These are phyloP conservation scores for Linyphia triangularis DNA, from an alignment of 2,888 invertebrate species.

Conservation along the genomic window DNA sequence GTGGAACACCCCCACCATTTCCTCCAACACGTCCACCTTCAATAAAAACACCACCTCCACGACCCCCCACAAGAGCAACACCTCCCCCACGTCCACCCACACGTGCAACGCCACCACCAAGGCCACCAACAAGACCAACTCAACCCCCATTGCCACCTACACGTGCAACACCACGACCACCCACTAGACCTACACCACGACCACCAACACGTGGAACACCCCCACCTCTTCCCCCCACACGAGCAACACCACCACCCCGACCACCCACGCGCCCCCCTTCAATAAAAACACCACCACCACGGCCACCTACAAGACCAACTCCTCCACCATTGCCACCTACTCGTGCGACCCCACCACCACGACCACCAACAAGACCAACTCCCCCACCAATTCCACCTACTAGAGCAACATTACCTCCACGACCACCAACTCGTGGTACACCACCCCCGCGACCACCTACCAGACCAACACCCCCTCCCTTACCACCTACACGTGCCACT, in stretches of 20 bases:
- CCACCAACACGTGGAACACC: not conserved
- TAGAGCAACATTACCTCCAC: constrained; percentile 11
- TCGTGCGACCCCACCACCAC: not conserved
- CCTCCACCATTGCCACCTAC: constrained; percentile 17
- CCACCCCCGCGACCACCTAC: constrained; percentile 34
- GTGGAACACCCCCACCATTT: constrained; percentile 12
- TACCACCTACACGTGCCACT: not conserved
- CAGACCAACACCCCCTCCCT: constrained; percentile 33
- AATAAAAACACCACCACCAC: constrained; percentile 73
- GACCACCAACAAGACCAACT: constrained; percentile 70
- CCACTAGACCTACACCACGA: constrained; percentile 7
- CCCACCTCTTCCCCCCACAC: constrained; percentile 17
- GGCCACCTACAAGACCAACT: constrained; percentile 27
- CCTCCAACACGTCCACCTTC: constrained; percentile 27
- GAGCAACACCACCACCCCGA: constrained; percentile 4
- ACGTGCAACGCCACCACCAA: constrained; percentile 72
- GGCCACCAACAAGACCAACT: constrained; percentile 28
- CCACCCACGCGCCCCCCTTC: constrained; percentile 2
- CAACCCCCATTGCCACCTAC: constrained; percentile 8
- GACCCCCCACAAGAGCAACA: constrained; percentile 13
- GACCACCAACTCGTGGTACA: constrained; percentile 38
- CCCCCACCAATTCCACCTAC: constrained; percentile 26
- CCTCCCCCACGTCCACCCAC: constrained; percentile 11
- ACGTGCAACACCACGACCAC: constrained; percentile 17
- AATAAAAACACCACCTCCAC: constrained; percentile 1